Percentiles rank a stretch among this genome's conserved stretches.
Conservation (phyloP, 1,140 invertebrate species). For the Cherax destructor region DNA sequence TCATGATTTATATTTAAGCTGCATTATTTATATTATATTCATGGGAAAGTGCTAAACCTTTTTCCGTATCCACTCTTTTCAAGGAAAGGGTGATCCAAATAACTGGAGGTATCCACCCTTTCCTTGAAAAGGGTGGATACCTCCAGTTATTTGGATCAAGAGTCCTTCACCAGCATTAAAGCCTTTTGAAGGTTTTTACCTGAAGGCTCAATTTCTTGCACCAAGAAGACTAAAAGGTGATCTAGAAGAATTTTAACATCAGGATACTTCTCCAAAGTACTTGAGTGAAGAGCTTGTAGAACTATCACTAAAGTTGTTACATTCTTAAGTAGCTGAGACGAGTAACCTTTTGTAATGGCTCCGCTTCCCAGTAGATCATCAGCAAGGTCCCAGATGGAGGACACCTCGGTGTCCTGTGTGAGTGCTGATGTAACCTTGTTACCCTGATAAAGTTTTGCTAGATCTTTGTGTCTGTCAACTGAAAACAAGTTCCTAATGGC, state of each 20-base stretch:
- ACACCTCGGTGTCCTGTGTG: constrained; percentile 5
- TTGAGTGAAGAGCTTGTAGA: constrained; percentile 12
- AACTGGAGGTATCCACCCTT: not conserved
- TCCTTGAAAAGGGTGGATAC: no score
- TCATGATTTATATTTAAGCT: no score
- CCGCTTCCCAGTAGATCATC: constrained; percentile 48
- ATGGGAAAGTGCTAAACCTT: no score
- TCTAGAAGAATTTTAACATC: constrained; percentile 32
- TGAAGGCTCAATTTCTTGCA: not conserved
- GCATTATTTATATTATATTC: no score
- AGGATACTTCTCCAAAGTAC: constrained; percentile 28
- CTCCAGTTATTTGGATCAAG: no score
- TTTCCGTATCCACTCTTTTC: no score
- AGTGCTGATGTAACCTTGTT: constrained; percentile 52
- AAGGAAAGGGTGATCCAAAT: no score
- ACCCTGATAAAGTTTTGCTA: constrained; percentile 20
- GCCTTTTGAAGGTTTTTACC: constrained; percentile 9
- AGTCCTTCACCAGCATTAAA: no score
- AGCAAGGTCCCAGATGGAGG: constrained; percentile 38
- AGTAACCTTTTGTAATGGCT: constrained; percentile 17
- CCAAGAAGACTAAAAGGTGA: constrained; percentile 46
- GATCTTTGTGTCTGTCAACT: not conserved
- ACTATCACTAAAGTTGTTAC: not conserved
- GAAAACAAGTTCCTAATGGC: constrained; percentile 22
- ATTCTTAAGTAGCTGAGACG: not conserved